A percentile compares a stretch with the other conserved stretches of the same genome.
These are phyloP conservation scores for Chaetodon trifasciatus DNA, from an alignment of 2,797 vertebrate genomes.

Conservation along the genomic window DNA sequence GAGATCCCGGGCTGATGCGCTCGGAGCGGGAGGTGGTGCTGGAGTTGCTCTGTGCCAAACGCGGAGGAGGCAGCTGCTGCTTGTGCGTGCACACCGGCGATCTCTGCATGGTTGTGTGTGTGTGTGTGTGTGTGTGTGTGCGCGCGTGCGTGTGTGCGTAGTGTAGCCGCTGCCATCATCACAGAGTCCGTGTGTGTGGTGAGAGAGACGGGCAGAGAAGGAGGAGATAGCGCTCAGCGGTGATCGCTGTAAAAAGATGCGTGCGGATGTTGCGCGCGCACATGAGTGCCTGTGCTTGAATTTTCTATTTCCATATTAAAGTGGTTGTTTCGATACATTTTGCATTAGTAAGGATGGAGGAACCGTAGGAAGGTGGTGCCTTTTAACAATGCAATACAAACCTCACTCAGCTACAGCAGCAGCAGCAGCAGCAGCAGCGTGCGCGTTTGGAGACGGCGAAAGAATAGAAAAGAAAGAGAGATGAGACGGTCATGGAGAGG, in stretches of 20 bases:
- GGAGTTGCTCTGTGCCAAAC: constrained; percentile 48
- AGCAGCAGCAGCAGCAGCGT: background rate
- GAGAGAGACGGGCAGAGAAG: constrained; percentile 1
- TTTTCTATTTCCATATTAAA: constrained; percentile 57
- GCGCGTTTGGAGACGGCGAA: constrained; percentile 34
- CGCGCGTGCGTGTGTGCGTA: background rate
- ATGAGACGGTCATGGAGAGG: constrained; percentile 6
- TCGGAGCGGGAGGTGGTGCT: constrained; percentile 39
- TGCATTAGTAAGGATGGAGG: background rate
- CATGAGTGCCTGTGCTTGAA: constrained; percentile 2
- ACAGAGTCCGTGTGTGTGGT: background rate
- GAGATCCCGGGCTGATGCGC: constrained; percentile 38
- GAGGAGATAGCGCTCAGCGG: background rate
- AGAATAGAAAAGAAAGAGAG: background rate
- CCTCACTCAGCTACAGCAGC: constrained; percentile 12
- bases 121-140: background rate
- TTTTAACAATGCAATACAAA: constrained; percentile 11
- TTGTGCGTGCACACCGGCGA: constrained; percentile 7
- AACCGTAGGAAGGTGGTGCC: background rate
- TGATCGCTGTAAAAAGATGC: background rate
- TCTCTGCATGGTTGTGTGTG: constrained; percentile 8
- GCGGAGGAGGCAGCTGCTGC: constrained; percentile 39
- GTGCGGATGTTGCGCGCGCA: constrained; percentile 4
- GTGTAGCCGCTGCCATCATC: constrained; percentile 14
- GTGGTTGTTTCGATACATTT: constrained; percentile 25